phyloP scores from a whole-genome alignment of 2,797 vertebrate species.

The Arrhamphus sclerolepis region DNA sequence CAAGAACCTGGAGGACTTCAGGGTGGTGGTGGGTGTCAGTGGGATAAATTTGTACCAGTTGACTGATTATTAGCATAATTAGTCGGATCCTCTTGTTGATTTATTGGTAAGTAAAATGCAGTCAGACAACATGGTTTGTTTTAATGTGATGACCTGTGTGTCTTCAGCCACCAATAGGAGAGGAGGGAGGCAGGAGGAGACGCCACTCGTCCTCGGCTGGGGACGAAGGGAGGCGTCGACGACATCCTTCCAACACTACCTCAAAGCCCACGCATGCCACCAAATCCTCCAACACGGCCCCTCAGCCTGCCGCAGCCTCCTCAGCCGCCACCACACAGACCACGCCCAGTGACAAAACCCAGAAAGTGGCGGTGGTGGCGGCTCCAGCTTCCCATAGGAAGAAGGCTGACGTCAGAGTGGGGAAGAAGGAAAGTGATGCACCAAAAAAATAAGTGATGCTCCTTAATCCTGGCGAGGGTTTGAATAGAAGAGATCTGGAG shows the following conservation, averaged over 20 bases:
- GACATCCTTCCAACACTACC: constrained; percentile 79
- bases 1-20: constrained; percentile 94
- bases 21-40: constrained; percentile 68
- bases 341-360: constrained; percentile 64
- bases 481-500: constrained; percentile 28
- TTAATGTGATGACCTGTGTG: not conserved
- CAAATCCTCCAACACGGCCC: constrained; percentile 59
- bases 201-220: constrained; percentile 75
- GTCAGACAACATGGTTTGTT: not conserved
- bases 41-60: no score
- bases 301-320: constrained; percentile 27
- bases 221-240: constrained; percentile 80
- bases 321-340: constrained; percentile 35
- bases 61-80: no score
- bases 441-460: constrained; percentile 59
- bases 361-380: constrained; percentile 42
- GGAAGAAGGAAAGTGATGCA: constrained; percentile 67
- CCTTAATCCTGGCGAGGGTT: constrained; percentile 5
- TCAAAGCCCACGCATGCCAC: constrained; percentile 69
- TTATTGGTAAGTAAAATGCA: no score
- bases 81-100: no score
- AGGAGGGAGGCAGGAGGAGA: constrained; percentile 86
- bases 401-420: constrained; percentile 55
- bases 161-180: constrained; percentile 89
- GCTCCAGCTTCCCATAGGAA: constrained; percentile 42